Evolutionary conservation across 2,113 vertebrate genomes (phyloP), one percentile per base, ranked within the genome.

Genomic region (Falco punctatus): DNA sequence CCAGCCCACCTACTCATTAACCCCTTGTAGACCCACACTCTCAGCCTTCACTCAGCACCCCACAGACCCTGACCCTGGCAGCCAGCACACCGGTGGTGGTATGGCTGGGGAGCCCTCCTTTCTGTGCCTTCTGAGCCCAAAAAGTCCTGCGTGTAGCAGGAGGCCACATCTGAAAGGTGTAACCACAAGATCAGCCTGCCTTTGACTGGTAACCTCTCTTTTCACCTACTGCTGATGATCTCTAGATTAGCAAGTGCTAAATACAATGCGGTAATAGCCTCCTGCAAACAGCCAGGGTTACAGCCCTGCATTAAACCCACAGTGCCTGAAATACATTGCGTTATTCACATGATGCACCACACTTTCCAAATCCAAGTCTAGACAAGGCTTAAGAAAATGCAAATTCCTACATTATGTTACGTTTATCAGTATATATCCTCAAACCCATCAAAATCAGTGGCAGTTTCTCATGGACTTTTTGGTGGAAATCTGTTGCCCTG

Each of bases 351-450:
- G 15, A 52, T 70, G 11, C 27, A 30, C 74, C 55, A 57, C 44
- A 86, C 38, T 86, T 90, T 86, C 96, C 86, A 78, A 92, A 95
- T 92, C 92, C 79, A 64, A 92, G 72, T 77, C 75, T 86, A 92
- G 75, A 74, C 69, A 83, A 91, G 77, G 48, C 65, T 92, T 71
- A 88, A 81, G 57, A 69, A 90, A 94, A 90, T 80, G 55, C n/a
- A 84, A 78, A 93, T 88, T 51, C n/a, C 6, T 21, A 30, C 4
- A 12, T 42, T 83, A 46, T 30, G 11, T 52, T 52, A 40, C 1
- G 0, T 79, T 78, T 72, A n/a, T 35, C 51, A 67, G 51, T 52
- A 55, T 74, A 86, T 74, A 74, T 52, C 23, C 32, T 40, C 38
- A 55, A 92, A 67, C 3, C 35, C 51, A 55, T 32, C 21, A 77